A percentile compares a stretch with the other conserved stretches of the same genome.
Evolutionary conservation across 64 coral and sea anemone genomes (phyloP).

Genomic region (Dendronephthya gigantea): DNA sequence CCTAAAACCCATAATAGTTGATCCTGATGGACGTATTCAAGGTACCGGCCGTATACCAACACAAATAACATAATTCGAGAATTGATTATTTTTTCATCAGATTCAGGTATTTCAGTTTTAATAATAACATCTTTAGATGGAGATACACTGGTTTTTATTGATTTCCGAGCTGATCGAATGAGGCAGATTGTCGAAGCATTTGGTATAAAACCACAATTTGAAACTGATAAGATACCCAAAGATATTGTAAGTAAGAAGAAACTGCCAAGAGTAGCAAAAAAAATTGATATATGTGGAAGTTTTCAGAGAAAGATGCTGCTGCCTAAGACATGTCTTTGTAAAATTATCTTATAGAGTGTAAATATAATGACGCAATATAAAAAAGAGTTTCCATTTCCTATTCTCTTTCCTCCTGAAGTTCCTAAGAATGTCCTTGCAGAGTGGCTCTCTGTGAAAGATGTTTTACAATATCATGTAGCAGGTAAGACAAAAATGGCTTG

Average conservation of each 20-base stretch:
- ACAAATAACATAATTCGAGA: no score
- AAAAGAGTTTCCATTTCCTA: slow-evolving; percentile 82
- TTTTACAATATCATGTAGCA: slow-evolving; percentile 83
- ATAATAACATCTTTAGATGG: slow-evolving; percentile 47
- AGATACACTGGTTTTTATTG: slow-evolving; percentile 80
- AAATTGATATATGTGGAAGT: no score
- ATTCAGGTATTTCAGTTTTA: not conserved
- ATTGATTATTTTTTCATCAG: no score
- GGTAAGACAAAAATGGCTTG: slow-evolving; percentile 42
- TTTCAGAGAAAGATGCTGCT: no score
- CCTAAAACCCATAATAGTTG: slow-evolving; percentile 89
- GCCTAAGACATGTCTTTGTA: not conserved
- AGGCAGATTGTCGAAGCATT: slow-evolving; percentile 87
- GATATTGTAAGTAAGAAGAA: slow-evolving; percentile 54
- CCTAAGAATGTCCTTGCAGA: slow-evolving; percentile 93
- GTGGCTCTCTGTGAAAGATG: slow-evolving; percentile 60
- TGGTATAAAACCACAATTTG: slow-evolving; percentile 94
- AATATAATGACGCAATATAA: slow-evolving; percentile 93
- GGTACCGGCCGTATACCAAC: no score
- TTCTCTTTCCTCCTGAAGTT: slow-evolving; percentile 71
- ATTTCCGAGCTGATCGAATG: slow-evolving; percentile 90
- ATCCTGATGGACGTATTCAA: slow-evolving; percentile 79
- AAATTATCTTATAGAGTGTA: slow-evolving; percentile 45
- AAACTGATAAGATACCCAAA: slow-evolving; percentile 74
- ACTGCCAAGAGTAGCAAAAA: no score